These are phyloP conservation scores for Celastrina argiolus DNA, from an alignment of 2,888 invertebrate species.

Conservation along the genomic window DNA sequence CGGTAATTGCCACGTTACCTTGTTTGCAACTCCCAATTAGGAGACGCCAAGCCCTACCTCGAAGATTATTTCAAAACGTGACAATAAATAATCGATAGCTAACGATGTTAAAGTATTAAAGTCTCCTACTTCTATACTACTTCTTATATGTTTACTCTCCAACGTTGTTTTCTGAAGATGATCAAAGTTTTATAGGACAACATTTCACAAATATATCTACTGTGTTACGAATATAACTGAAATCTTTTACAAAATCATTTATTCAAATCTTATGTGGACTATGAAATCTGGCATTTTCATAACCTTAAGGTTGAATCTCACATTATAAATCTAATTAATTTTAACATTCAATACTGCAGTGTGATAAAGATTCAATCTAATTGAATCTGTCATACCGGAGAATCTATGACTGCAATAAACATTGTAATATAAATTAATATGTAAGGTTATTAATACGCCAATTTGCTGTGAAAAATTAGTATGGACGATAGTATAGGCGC, in stretches of 20 bases:
- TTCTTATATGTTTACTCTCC: background rate
- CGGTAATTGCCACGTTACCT: conserved; percentile 24
- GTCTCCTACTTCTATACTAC: background rate
- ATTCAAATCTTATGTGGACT: too few relatives aligned
- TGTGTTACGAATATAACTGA: too few relatives aligned
- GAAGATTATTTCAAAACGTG: conserved; percentile 9
- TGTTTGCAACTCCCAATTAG: conserved; percentile 16
- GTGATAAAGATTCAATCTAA: conserved; percentile 1
- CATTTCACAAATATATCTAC: too few relatives aligned
- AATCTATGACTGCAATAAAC: conserved; percentile 7
- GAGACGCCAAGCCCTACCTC: conserved; percentile 14
- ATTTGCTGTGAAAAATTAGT: conserved; percentile 21
- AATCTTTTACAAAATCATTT: too few relatives aligned
- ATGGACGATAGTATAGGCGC: conserved; percentile 18
- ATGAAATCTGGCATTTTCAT: background rate
- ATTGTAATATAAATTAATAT: conserved; percentile 17
- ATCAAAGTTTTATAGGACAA: background rate
- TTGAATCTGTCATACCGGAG: background rate
- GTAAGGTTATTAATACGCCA: conserved; percentile 15
- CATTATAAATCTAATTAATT: background rate
- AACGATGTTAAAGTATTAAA: background rate
- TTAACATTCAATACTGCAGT: background rate
- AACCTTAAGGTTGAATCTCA: background rate
- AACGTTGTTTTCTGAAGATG: background rate
- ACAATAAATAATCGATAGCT: background rate